Evolutionary conservation across 1,140 invertebrate species (phyloP).

Genomic region (Gryon sp.): DNA sequence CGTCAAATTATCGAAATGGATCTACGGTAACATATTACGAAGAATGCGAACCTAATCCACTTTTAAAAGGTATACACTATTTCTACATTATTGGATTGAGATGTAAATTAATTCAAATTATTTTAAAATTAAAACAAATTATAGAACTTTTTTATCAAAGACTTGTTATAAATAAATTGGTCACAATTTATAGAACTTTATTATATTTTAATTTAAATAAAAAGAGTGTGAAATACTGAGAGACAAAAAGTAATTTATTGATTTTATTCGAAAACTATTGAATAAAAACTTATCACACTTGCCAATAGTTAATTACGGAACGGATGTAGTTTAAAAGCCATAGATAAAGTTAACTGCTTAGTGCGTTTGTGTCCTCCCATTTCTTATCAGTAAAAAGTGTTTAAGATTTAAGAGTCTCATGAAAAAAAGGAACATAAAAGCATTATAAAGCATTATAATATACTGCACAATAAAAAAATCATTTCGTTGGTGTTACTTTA

Average conservation of each 20-base stretch:
- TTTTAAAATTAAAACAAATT: too few relatives aligned
- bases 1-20: conserved; percentile 74
- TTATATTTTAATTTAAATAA: too few relatives aligned
- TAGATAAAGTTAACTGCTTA: conserved; percentile 1
- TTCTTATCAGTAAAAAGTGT: not conserved
- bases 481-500: too few relatives aligned
- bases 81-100: conserved; percentile 1
- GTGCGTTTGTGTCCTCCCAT: not conserved
- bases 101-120: not conserved
- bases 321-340: not conserved
- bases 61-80: conserved; percentile 73
- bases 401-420: too few relatives aligned
- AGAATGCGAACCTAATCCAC: conserved; percentile 77
- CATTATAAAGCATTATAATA: not conserved
- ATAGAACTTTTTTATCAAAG: too few relatives aligned
- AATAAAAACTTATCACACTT: not conserved
- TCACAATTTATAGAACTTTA: too few relatives aligned
- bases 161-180: too few relatives aligned
- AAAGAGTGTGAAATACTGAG: too few relatives aligned
- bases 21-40: conserved; percentile 78
- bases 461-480: too few relatives aligned
- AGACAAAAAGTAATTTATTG: too few relatives aligned
- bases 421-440: too few relatives aligned
- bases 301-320: not conserved
- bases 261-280: too few relatives aligned